A percentile compares a stretch with the other conserved stretches of the same genome.
These are phyloP conservation scores for Peromyscus aztecus DNA, from an alignment of 2,797 vertebrate species.

Conservation along the genomic window DNA sequence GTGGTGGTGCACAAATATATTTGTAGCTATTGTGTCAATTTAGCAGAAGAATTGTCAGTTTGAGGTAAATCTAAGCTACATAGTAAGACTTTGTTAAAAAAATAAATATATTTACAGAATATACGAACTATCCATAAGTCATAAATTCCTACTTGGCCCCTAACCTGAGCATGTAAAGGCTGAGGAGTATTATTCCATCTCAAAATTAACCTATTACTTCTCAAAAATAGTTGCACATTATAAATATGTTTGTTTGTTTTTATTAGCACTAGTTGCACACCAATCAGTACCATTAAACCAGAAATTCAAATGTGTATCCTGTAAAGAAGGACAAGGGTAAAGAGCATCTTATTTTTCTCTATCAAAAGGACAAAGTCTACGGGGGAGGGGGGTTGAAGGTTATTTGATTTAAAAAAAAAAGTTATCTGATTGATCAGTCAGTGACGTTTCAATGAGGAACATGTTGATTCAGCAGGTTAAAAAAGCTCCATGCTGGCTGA, in stretches of 20 bases:
- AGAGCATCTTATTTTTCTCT: not conserved
- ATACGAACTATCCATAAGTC: not conserved
- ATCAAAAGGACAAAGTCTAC: not conserved
- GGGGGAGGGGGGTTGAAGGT: not conserved
- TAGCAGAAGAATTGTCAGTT: not conserved
- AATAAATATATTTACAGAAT: not conserved
- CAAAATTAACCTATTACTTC: not conserved
- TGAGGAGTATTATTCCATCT: not conserved
- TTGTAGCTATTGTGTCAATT: not conserved
- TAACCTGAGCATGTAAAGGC: not conserved
- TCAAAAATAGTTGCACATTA: not conserved
- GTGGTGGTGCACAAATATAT: not conserved
- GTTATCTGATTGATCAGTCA: not conserved
- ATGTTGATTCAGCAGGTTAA: not conserved
- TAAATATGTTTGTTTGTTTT: not conserved
- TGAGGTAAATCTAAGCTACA: not conserved
- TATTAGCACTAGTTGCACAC: not conserved
- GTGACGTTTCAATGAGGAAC: not conserved
- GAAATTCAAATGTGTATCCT: not conserved
- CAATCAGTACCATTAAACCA: not conserved
- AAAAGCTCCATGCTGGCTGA: not conserved
- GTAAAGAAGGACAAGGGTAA: not conserved
- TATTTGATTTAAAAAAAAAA: too few relatives aligned
- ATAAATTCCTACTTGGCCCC: not conserved
- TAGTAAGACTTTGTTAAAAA: not conserved